Conservation (phyloP, 2,113 vertebrate species). For the Myocastor coypus region DNA sequence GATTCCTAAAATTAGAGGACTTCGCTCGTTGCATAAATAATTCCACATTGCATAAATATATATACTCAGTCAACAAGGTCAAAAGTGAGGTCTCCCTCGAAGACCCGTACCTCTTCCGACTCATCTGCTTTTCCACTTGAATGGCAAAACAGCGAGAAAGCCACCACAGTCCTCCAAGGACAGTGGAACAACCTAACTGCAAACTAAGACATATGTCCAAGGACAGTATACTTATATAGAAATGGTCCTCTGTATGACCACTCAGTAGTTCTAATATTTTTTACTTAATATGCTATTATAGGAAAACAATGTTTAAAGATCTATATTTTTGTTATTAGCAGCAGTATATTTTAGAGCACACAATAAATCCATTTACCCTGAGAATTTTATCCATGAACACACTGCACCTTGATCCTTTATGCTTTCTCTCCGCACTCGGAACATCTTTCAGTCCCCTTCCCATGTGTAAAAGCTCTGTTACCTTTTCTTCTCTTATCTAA, state of each 20-base stretch:
- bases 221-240: rapidly evolving
- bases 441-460: background rate
- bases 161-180: background rate
- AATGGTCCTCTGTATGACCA: background rate
- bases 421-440: background rate
- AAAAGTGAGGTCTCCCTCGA: background rate
- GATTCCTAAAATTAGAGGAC: rapidly evolving
- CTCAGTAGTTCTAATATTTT: background rate
- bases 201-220: background rate
- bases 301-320: background rate
- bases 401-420: background rate
- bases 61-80: background rate
- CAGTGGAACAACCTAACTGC: background rate
- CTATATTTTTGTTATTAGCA: background rate
- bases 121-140: background rate
- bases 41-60: too few species aligned
- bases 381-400: background rate
- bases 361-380: background rate
- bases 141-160: background rate
- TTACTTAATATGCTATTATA: background rate
- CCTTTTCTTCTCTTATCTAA: background rate
- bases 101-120: background rate
- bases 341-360: background rate
- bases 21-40: too few species aligned
- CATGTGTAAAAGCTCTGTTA: background rate